Evolutionary conservation across 2,797 vertebrate species (phyloP).

Genomic region (Phataginus tricuspis): DNA sequence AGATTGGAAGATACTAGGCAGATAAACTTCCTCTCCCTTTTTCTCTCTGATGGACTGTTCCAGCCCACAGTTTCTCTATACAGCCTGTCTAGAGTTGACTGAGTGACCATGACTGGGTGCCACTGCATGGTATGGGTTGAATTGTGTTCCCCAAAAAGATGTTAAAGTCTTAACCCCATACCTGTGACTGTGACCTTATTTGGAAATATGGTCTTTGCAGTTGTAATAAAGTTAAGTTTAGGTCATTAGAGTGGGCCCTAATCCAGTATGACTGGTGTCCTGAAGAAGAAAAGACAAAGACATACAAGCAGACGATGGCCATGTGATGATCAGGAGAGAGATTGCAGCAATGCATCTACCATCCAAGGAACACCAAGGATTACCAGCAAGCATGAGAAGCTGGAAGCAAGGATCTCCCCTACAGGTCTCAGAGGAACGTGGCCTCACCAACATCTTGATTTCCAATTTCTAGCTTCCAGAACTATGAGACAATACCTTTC

Average conservation of each 20-base stretch:
- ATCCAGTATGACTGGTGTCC: not conserved
- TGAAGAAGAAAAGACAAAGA: conserved; percentile 10
- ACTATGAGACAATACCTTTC: not conserved
- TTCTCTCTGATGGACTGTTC: not conserved
- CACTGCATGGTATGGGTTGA: not conserved
- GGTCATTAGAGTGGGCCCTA: not conserved
- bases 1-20: not conserved
- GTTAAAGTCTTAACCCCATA: not conserved
- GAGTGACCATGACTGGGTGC: not conserved
- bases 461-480: not conserved
- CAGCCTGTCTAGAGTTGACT: not conserved
- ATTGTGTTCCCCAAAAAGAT: not conserved
- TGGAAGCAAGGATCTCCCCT: not conserved
- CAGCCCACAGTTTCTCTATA: not conserved
- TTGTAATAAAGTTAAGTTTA: not conserved
- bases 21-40: not conserved
- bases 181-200: not conserved
- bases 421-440: not conserved
- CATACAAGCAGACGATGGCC: not conserved
- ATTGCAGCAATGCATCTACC: not conserved
- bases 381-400: not conserved
- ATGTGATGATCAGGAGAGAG: not conserved
- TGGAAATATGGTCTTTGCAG: not conserved
- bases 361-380: not conserved
- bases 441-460: not conserved